A percentile compares a stretch with the other conserved stretches of the same genome.
These are phyloP conservation scores for Sitta carolinensis DNA, from an alignment of 2,797 vertebrate species.

Conservation along the genomic window DNA sequence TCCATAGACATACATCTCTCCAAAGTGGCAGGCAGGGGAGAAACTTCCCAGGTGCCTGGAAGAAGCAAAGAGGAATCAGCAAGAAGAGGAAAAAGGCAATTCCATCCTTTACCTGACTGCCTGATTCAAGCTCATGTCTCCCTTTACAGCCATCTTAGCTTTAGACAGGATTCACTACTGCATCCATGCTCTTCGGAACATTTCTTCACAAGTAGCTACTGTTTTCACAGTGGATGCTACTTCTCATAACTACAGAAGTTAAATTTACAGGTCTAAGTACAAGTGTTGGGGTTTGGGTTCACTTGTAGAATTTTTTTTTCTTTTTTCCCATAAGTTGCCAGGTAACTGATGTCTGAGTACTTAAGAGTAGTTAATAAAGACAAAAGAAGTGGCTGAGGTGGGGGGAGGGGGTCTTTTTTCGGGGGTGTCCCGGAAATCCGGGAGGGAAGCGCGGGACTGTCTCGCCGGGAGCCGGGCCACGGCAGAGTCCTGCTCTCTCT, in stretches of 20 bases:
- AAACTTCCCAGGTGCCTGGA: not conserved
- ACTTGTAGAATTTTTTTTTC: too few species aligned
- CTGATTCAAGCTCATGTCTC: not conserved
- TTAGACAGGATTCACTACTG: not conserved
- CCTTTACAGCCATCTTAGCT: not conserved
- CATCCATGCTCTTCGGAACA: not conserved
- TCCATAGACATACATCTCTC: not conserved
- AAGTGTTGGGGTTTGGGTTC: too few species aligned
- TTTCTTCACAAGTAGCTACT: not conserved
- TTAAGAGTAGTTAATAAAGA: too few species aligned
- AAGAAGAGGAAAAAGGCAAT: not conserved
- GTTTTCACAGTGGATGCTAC: not conserved
- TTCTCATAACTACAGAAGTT: not conserved
- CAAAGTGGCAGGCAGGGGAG: not conserved
- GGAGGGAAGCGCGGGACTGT: too few species aligned
- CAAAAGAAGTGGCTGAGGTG: too few species aligned
- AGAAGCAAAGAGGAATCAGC: not conserved
- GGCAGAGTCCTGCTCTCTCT: too few species aligned
- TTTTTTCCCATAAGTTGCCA: too few species aligned
- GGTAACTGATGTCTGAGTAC: too few species aligned
- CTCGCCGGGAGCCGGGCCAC: too few species aligned
- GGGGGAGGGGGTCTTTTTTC: too few species aligned
- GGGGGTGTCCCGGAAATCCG: too few species aligned
- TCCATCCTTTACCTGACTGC: not conserved
- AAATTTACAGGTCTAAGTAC: not conserved